Percentiles rank a stretch among this genome's conserved stretches.
These are phyloP conservation scores for Azorinus chamasolen DNA, from an alignment of 2,888 invertebrate species.

Conservation along the genomic window DNA sequence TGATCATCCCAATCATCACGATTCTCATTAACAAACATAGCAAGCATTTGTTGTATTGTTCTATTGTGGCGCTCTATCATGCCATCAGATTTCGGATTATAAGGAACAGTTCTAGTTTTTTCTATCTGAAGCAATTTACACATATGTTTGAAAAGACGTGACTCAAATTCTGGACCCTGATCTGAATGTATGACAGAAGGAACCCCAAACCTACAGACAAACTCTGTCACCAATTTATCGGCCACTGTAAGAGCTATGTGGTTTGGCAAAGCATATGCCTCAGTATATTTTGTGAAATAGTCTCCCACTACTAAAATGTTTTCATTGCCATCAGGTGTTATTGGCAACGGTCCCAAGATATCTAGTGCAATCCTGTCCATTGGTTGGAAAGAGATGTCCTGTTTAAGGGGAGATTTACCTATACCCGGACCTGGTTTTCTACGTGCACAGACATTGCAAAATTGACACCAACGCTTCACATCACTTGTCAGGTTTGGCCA, in stretches of 20 bases:
- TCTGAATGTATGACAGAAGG: constrained; percentile 33
- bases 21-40: constrained; percentile 41
- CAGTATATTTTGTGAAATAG: constrained; percentile 37
- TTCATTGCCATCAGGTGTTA: constrained; percentile 23
- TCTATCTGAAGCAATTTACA: constrained; percentile 23
- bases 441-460: constrained; percentile 13
- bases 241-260: constrained; percentile 26
- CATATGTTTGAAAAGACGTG: constrained; percentile 18
- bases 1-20: constrained; percentile 46
- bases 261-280: constrained; percentile 24
- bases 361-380: constrained; percentile 20
- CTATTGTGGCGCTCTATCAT: constrained; percentile 40
- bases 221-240: constrained; percentile 10
- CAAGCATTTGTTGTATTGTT: constrained; percentile 31
- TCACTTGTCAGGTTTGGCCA: constrained; percentile 20
- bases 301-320: constrained; percentile 24
- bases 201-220: constrained; percentile 29
- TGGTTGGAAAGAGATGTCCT: neutral
- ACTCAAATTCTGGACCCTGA: constrained; percentile 36
- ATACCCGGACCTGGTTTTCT: constrained; percentile 27
- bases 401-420: constrained; percentile 20
- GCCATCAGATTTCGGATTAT: constrained; percentile 42
- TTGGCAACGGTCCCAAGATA: constrained; percentile 24
- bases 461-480: constrained; percentile 18
- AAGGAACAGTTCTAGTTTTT: constrained; percentile 44